Evolutionary conservation across 2,888 invertebrate species (phyloP), one percentile per base, ranked within the genome.

Genomic region (Volucella inanis): DNA sequence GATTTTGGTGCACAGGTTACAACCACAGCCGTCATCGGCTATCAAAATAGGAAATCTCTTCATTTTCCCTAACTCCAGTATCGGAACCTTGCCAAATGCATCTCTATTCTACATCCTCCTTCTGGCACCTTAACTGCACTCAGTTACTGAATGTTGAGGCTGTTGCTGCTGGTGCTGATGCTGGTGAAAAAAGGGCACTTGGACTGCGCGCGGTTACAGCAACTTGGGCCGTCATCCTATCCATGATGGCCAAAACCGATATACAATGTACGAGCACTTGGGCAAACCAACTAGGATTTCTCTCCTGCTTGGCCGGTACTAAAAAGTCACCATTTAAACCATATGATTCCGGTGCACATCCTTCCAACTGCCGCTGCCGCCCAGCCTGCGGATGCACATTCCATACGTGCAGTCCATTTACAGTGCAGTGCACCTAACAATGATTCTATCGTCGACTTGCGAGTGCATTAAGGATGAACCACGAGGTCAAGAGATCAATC

Each of bases 391-490:
- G 81, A 81, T 81, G 76, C 71, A 31, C 31, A 81, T 72, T 84
- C 65, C 84, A 84, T 74, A 79, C 67, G 71, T 75, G 80, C 65
- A 49, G 50, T 39, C 11, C 22, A 57, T 49, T 57, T 49, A 57
- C 47, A 61, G 43, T 70, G 80, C 70, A 70, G 52, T 75, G 81
- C 85, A 81, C 80, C 75, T 80, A 84, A 85, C 85, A 68, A 71
- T 50, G 81, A 85, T 85, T 81, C 81, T 85, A 85, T 85, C 85
- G 64, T 77, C 38, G 85, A 85, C 76, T 72, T 76, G 76, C 52
- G 76, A 85, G 81, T 85, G 85, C 76, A 85, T 85, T 85, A 81
- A 85, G 77, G 81, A 85, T 85, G 85, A 85, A 85, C 85, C 85
- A 85, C 54, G 43, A 72, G 85, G 85, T 85, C 85, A 85, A 72